Evolutionary conservation across 2,888 invertebrate species (phyloP), one percentile per base, ranked within the genome.

Genomic region (Phania funesta): DNA sequence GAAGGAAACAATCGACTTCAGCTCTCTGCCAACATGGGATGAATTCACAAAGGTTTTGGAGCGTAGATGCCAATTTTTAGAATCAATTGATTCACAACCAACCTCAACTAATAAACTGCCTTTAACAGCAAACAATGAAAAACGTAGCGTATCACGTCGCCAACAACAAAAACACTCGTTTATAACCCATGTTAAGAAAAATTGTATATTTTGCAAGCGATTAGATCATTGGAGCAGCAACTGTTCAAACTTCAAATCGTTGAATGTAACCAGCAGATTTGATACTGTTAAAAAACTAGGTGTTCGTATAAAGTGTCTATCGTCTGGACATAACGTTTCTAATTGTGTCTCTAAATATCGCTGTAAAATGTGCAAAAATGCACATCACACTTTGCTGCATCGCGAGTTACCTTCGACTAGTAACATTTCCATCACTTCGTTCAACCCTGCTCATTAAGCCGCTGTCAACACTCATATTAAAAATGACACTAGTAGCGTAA

Each of bases 1-100:
- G 82, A 80, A 77, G 9, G 68, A 80, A 52, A 56, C 62, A 13
- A 48, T 81, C 20, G 81, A 84, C 8, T 84, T 76, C 18, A 41
- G 11, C 0, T 62, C 22, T 18, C 20, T 84, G n/a, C 76, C 79
- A 13, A 73, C 70, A 9, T 80, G 78, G 74, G 32, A 32, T 32
- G 7, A 8, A 32, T 84, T 64, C 18, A 44, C 67, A 4, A 62
- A 65, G 11, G 38, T 74, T 9, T 56, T 82, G 8, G 77, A 68
- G 7, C 60, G 70, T 11, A 64, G 73, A 13, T 81, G 79, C 16
- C 82, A 83, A 65, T 81, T 60, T 32, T 38, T 83, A 18, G 73
- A 73, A 67, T 77, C 81, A 3, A 41, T 60, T n/a, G 65, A 68
- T 38, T 22, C 46, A 3, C 44, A 44, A n/a, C 3, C 52, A 67